Percentiles rank a stretch among this genome's conserved stretches.
phyloP scores from a whole-genome alignment of 2,888 invertebrate species.

The Ecliptopera silaceata region DNA sequence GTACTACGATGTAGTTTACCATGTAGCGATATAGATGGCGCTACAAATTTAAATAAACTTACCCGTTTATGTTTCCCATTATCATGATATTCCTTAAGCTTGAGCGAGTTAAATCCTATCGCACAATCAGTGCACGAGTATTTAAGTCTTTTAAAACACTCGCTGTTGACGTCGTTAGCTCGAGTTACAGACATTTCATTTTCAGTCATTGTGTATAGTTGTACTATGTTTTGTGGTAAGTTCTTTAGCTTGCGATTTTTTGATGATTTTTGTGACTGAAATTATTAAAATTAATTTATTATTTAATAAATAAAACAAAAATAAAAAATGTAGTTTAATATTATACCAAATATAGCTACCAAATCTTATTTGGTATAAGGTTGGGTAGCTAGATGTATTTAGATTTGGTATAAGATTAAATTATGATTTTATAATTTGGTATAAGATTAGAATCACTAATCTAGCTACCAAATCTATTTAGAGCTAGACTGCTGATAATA shows the following conservation, averaged over 20 bases:
- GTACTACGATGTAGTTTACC: too few species aligned
- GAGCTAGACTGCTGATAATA: too few species aligned
- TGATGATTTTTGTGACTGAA: conserved; percentile 25
- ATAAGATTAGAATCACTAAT: too few species aligned
- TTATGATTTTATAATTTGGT: too few species aligned
- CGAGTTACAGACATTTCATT: conserved; percentile 63
- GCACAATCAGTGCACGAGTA: conserved; percentile 61
- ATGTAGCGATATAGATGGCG: background rate
- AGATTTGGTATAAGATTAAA: too few species aligned
- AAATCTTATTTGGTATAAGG: too few species aligned
- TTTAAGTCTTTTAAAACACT: conserved; percentile 52
- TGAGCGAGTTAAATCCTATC: conserved; percentile 58
- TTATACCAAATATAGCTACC: too few species aligned
- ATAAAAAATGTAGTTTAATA: too few species aligned
- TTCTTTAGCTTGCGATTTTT: conserved; percentile 55
- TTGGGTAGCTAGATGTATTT: too few species aligned
- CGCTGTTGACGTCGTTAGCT: conserved; percentile 47
- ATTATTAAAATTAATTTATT: background rate
- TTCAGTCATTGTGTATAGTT: conserved; percentile 58
- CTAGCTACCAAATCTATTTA: too few species aligned
- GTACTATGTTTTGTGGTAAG: conserved; percentile 58
- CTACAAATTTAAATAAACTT: conserved; percentile 24
- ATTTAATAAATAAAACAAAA: too few species aligned
- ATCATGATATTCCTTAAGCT: conserved; percentile 55
- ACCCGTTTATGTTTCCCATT: conserved; percentile 63